phyloP scores from a whole-genome alignment of 2,797 vertebrate species.

The Cetoscarus ocellatus region DNA sequence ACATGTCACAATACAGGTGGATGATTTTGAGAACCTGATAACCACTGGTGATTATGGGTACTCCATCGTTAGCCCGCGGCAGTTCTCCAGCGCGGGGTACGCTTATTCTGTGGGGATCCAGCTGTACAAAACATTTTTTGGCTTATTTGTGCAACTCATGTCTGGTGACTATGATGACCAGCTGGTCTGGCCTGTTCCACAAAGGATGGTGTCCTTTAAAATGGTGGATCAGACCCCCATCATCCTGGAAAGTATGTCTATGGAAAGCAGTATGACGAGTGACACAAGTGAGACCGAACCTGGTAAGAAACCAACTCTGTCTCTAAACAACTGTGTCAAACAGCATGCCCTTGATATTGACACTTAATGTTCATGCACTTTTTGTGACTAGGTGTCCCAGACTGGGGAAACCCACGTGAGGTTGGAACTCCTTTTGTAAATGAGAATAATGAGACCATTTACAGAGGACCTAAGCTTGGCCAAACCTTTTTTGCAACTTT shows the following conservation, averaged over 20 bases:
- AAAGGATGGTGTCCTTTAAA: slow-evolving; percentile 85
- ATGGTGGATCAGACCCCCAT: slow-evolving; percentile 89
- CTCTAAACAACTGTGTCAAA: background rate
- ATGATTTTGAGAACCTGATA: slow-evolving; percentile 77
- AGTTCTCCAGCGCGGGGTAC: slow-evolving; percentile 87
- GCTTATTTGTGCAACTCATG: slow-evolving; percentile 79
- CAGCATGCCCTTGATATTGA: background rate
- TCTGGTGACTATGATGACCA: slow-evolving; percentile 85
- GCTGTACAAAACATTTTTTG: slow-evolving; percentile 16
- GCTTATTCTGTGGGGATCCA: slow-evolving; percentile 76
- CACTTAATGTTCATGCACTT: background rate
- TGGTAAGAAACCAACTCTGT: background rate
- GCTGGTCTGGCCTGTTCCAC: slow-evolving; percentile 87
- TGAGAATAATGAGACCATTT: slow-evolving; percentile 31
- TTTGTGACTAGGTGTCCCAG: background rate
- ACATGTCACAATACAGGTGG: slow-evolving; percentile 84
- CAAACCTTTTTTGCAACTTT: fast-evolving
- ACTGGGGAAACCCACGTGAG: slow-evolving; percentile 45
- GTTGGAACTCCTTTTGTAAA: slow-evolving; percentile 1
- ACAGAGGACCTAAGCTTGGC: background rate
- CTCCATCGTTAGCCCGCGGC: slow-evolving; percentile 77
- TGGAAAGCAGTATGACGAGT: slow-evolving; percentile 34
- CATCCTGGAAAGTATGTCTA: slow-evolving; percentile 66
- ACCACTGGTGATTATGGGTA: slow-evolving; percentile 21
- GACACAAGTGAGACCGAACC: fast-evolving